phyloP scores from a whole-genome alignment of 2,797 vertebrate genomes.

The Cynopterus sphinx region DNA sequence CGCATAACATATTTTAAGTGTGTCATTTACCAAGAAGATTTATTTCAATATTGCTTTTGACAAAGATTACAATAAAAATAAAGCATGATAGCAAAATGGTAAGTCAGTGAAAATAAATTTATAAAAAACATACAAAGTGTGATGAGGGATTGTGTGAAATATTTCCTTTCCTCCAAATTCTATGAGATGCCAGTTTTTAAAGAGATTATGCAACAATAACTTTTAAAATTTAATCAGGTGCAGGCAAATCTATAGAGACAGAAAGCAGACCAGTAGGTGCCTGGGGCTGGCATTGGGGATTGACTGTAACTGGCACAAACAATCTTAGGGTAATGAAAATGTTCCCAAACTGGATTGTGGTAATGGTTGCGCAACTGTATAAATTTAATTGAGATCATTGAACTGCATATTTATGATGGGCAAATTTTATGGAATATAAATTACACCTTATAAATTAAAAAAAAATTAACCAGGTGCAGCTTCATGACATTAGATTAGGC shows the following conservation, averaged over 20 bases:
- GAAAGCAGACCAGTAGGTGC: not conserved
- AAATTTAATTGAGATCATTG: not conserved
- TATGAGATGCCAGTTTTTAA: not conserved
- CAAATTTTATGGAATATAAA: slow-evolving; percentile 4
- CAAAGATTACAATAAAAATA: slow-evolving; percentile 56
- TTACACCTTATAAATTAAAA: slow-evolving; percentile 1
- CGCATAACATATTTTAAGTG: slow-evolving; percentile 1
- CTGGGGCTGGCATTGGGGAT: not conserved
- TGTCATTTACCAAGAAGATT: not conserved
- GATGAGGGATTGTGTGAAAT: not conserved
- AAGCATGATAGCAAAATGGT: not conserved
- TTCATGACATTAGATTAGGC: not conserved
- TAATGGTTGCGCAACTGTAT: not conserved
- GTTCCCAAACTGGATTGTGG: not conserved
- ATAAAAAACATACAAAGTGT: not conserved
- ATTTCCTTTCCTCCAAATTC: not conserved
- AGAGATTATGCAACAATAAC: not conserved
- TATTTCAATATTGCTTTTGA: slow-evolving; percentile 46
- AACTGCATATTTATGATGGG: not conserved
- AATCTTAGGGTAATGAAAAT: not conserved
- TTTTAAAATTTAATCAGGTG: not conserved
- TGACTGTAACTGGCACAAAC: not conserved
- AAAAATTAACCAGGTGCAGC: not conserved
- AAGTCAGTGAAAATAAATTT: not conserved
- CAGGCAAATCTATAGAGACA: slow-evolving; percentile 11